Evolutionary conservation across 2,888 invertebrate species (phyloP), one percentile per base, ranked within the genome.

Genomic region (Cryptus viduatorius): DNA sequence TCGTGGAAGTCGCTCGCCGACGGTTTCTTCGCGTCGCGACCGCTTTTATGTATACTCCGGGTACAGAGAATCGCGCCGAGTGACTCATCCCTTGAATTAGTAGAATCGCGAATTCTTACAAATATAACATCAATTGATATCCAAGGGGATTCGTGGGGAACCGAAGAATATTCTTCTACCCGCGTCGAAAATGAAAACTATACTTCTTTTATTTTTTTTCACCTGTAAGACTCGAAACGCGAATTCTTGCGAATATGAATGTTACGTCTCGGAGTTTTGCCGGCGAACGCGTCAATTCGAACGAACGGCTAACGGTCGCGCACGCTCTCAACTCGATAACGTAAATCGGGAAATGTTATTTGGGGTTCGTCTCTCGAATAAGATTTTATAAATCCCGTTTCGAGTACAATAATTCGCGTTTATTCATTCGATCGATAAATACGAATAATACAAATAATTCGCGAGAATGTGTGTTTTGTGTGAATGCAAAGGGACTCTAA

Each of bases 1-100:
- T 75, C 69, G 48, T 71, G 50, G 73, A 79, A 83, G 69, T 53
- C 69, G 67, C 59, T 79, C 59, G 29, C 19, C 69, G 61, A 19
- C 5, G n/a, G 19, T 48, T 37, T 75, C 31, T 78, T 46, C 29
- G 53, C 14, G 65, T 67, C 56, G 56, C 68, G 56, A 53, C 67
- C 56, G 44, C 44, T 16, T 16, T 44, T 65, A 44, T 75, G 67
- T 73, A 65, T 56, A 59, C 56, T 75, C 59, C 61, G 44, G 46
- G 19, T 24, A 61, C 42, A 65, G 75, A 75, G 80, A 69, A 84
- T 77, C 48, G 73, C 53, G 48, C n/a, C 10, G 42, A 64, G 64
- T 86, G 86, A 86, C 80, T 86, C 86, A 86, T 84, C 76, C 77
- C 75, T 85, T 72, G 79, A 86, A 79, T 85, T 85, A 84, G 86